Conservation (phyloP, 2,797 vertebrate species). For the Hoplostethus mediterraneus region DNA sequence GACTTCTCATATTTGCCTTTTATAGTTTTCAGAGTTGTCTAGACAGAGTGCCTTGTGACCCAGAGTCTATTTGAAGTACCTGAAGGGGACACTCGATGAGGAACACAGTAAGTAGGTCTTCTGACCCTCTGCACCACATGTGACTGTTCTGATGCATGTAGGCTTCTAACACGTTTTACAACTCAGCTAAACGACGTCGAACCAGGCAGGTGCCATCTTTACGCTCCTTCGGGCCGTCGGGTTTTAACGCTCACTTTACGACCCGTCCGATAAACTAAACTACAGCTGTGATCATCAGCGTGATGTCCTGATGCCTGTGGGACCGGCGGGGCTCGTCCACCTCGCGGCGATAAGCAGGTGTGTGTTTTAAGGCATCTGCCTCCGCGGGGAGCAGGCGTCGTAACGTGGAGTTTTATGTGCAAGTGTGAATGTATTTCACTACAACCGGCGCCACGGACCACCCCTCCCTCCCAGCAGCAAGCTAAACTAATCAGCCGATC, state of each 20-base stretch:
- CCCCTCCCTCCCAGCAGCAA: constrained; percentile 42
- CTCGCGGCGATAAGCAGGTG: not conserved
- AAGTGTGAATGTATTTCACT: constrained; percentile 27
- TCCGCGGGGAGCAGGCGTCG: not conserved
- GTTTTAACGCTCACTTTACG: not conserved
- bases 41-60: too few species aligned
- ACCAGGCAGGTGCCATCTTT: not conserved
- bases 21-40: too few species aligned
- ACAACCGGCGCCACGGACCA: constrained; percentile 11
- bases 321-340: not conserved
- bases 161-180: too few species aligned
- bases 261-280: not conserved
- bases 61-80: too few species aligned
- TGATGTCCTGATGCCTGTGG: not conserved
- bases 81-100: too few species aligned
- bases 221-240: not conserved
- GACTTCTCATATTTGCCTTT: too few species aligned
- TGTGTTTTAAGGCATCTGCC: not conserved
- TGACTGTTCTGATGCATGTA: too few species aligned
- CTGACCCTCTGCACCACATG: too few species aligned
- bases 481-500: constrained; percentile 65
- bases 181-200: not conserved
- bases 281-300: not conserved
- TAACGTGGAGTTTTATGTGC: not conserved
- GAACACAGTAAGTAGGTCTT: too few species aligned